Base-by-base conservation (phyloP, 2,797 vertebrate genomes). In the Menidia menidia region DNA sequence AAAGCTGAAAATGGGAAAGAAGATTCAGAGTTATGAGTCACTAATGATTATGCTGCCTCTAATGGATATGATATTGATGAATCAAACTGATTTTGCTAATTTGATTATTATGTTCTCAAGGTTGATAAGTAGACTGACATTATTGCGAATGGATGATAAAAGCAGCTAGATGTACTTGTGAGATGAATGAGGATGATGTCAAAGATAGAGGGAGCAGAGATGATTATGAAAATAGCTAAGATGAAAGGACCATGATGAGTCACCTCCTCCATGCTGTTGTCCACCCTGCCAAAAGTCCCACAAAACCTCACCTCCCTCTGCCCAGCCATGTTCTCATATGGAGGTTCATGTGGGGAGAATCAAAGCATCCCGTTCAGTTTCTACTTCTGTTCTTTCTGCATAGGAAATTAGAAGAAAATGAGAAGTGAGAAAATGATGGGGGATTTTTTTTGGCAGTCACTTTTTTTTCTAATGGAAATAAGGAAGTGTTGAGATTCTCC, bases 381-480 rank as follows among this genome's bases (percentile, higher is more conserved):
- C 81, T 48, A 60, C 80, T 50, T 82, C 61, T 57, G 60, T 67
- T 68, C 47, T 25, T 45, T 73, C 71, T 73, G 71, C 74, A 31
- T 78, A 73, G 76, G 73, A 84, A 77, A 84, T 71, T 70, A 84
- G 73, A 9, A 56, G 30, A 32, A 69, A 73, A 56, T 51, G 69
- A 78, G 60, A 75, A 59, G 75, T 71, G 71, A 85, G 81, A 67
- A 80, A 78, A 80, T 89, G 82, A 86, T 87, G 77, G 71, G 59
- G 2, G 15, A 43, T 25, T 32, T 44, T 44, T 53, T 69, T 58
- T 44, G 59, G 35, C 64, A 58, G 56, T 58, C 62, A 56, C 57
- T 53, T 73, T 80, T 77, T 80, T 53, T 68, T 60, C 2, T 16
- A 82, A 67, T 81, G 56, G 72, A 84, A 78, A 86, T 75, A 44